phyloP scores from a whole-genome alignment of 1,140 invertebrate genomes.

The Achroia grisella region DNA sequence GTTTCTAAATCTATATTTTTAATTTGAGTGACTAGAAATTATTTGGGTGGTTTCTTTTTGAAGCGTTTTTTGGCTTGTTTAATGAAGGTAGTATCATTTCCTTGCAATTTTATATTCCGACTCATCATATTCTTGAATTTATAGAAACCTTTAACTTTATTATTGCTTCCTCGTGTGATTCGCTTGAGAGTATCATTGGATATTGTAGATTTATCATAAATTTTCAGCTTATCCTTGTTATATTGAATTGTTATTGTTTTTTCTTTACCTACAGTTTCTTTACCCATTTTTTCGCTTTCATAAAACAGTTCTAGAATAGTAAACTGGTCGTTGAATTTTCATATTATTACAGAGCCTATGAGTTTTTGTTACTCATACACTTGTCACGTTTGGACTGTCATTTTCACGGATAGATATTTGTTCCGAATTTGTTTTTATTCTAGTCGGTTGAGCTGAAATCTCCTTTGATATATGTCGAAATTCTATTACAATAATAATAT shows the following conservation, averaged over 20 bases:
- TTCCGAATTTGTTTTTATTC: too few species aligned
- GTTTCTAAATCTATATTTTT: slow-evolving; percentile 7
- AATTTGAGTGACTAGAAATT: slow-evolving; percentile 21
- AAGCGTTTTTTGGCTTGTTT: slow-evolving; percentile 17
- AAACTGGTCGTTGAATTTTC: slow-evolving; percentile 1
- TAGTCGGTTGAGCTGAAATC: too few species aligned
- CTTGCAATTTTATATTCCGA: slow-evolving; percentile 22
- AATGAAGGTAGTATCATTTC: slow-evolving; percentile 3
- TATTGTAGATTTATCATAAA: background rate
- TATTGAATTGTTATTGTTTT: slow-evolving; percentile 10
- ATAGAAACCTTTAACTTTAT: slow-evolving; percentile 28
- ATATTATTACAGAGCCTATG: slow-evolving; percentile 20
- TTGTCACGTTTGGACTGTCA: too few species aligned
- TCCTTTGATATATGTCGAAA: too few species aligned
- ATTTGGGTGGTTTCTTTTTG: slow-evolving; percentile 22
- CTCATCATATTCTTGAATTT: slow-evolving; percentile 29
- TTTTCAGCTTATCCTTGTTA: slow-evolving; percentile 13
- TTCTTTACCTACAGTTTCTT: slow-evolving; percentile 17
- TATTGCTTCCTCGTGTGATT: slow-evolving; percentile 20
- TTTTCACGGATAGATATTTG: too few species aligned
- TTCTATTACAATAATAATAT: too few species aligned
- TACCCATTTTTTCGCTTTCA: slow-evolving; percentile 20
- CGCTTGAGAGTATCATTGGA: slow-evolving; percentile 1
- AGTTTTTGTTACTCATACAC: slow-evolving; percentile 8
- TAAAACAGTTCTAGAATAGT: slow-evolving; percentile 12